A percentile compares a stretch with the other conserved stretches of the same genome.
These are phyloP conservation scores for Drosophila merina DNA, from an alignment of 2,888 invertebrate genomes.

Conservation along the genomic window DNA sequence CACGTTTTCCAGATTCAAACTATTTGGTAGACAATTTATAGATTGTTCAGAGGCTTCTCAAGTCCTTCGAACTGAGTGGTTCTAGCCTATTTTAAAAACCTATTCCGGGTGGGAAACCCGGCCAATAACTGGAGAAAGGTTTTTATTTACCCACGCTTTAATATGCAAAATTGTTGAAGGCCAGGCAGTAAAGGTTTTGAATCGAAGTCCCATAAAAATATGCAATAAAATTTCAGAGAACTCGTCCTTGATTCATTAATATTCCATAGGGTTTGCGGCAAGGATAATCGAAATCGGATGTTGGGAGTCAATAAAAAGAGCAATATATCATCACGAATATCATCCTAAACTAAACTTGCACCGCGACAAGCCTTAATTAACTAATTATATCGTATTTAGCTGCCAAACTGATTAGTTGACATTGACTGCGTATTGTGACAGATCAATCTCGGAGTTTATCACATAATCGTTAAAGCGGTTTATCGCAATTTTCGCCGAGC, in stretches of 20 bases:
- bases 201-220: background rate
- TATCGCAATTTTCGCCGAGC: constrained; percentile 64
- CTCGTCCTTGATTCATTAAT: background rate
- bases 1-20: constrained; percentile 48
- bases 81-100: constrained; percentile 34
- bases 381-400: constrained; percentile 29
- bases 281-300: background rate
- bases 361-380: constrained; percentile 17
- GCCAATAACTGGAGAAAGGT: constrained; percentile 52
- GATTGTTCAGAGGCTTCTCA: constrained; percentile 21
- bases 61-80: background rate
- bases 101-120: constrained; percentile 5
- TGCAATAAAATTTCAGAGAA: background rate
- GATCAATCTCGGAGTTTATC: constrained; percentile 46
- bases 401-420: constrained; percentile 35
- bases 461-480: constrained; percentile 53
- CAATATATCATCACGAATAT: background rate
- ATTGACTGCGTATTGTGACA: constrained; percentile 48
- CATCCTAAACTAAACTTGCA: background rate
- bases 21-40: constrained; percentile 21
- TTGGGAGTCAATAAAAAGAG: background rate
- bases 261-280: background rate
- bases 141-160: constrained; percentile 39
- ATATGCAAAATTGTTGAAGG: constrained; percentile 14
- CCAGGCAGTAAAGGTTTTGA: background rate